phyloP scores from a whole-genome alignment of 2,113 vertebrate genomes.

The Oncorhynchus kisutch region DNA sequence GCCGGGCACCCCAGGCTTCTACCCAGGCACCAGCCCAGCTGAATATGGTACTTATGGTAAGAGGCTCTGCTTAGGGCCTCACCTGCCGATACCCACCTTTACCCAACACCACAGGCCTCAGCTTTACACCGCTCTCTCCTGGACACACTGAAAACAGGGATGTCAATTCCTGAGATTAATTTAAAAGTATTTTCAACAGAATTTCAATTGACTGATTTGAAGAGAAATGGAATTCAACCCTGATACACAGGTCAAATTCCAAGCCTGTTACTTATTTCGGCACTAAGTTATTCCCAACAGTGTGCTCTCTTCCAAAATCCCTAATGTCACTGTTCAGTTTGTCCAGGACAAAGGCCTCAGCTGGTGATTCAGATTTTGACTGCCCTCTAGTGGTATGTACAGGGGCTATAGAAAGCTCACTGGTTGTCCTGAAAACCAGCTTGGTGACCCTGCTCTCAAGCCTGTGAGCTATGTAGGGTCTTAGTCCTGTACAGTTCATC shows the following conservation, averaged over 20 bases:
- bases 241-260: too few relatives aligned
- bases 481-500: not conserved
- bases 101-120: not conserved
- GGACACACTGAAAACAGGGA: too few relatives aligned
- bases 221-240: too few relatives aligned
- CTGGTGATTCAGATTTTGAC: not conserved
- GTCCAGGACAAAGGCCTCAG: not conserved
- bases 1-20: constrained; percentile 88
- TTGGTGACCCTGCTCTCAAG: not conserved
- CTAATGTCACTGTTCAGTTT: too few relatives aligned
- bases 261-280: too few relatives aligned
- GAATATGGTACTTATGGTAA: constrained; percentile 93
- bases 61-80: constrained; percentile 61
- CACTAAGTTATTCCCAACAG: too few relatives aligned
- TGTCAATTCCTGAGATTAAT: too few relatives aligned
- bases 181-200: too few relatives aligned
- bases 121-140: too few relatives aligned
- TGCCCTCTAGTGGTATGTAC: not conserved
- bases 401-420: not conserved
- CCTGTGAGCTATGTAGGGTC: not conserved
- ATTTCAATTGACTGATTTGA: too few relatives aligned
- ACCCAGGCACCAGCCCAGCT: constrained; percentile 88
- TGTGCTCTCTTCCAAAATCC: too few relatives aligned
- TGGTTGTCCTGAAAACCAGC: not conserved
- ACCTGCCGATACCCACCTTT: constrained; percentile 13